Conservation (phyloP, 1,140 invertebrate genomes). For the Aphidius gifuensis region DNA sequence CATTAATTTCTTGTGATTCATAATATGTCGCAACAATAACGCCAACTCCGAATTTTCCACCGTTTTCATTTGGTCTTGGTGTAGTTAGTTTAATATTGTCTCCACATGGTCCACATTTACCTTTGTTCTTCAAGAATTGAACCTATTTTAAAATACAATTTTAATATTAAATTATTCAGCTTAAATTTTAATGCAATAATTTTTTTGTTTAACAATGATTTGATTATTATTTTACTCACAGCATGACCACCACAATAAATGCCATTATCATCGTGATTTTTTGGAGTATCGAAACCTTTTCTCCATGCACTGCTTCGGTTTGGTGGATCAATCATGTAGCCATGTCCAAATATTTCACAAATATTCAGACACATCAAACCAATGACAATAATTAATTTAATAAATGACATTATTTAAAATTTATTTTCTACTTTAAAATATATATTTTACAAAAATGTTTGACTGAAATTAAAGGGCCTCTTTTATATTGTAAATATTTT, state of each 20-base stretch:
- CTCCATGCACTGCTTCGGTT: slow-evolving; percentile 68
- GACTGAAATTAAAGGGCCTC: too few relatives aligned
- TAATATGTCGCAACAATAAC: slow-evolving; percentile 48
- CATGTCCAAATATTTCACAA: slow-evolving; percentile 57
- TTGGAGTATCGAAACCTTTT: slow-evolving; percentile 69
- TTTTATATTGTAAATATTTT: too few relatives aligned
- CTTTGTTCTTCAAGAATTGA: slow-evolving; percentile 53
- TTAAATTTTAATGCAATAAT: too few relatives aligned
- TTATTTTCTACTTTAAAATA: too few relatives aligned
- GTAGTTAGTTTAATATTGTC: slow-evolving; percentile 53
- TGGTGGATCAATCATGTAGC: slow-evolving; percentile 67
- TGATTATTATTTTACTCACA: slow-evolving; percentile 35
- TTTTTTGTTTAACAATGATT: too few relatives aligned
- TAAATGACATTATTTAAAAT: too few relatives aligned
- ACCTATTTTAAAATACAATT: slow-evolving; percentile 21
- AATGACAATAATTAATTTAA: too few relatives aligned
- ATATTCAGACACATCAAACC: slow-evolving; percentile 4
- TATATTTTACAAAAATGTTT: too few relatives aligned
- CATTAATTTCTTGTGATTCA: slow-evolving; percentile 36
- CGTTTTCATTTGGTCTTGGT: slow-evolving; percentile 64
- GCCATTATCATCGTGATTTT: slow-evolving; percentile 68
- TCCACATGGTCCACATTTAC: slow-evolving; percentile 62
- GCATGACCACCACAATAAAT: slow-evolving; percentile 65
- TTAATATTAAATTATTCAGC: too few relatives aligned
- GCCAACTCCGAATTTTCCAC: slow-evolving; percentile 60